These are phyloP conservation scores for Clarias batrachus DNA, from an alignment of 2,113 vertebrate genomes.

Conservation along the genomic window DNA sequence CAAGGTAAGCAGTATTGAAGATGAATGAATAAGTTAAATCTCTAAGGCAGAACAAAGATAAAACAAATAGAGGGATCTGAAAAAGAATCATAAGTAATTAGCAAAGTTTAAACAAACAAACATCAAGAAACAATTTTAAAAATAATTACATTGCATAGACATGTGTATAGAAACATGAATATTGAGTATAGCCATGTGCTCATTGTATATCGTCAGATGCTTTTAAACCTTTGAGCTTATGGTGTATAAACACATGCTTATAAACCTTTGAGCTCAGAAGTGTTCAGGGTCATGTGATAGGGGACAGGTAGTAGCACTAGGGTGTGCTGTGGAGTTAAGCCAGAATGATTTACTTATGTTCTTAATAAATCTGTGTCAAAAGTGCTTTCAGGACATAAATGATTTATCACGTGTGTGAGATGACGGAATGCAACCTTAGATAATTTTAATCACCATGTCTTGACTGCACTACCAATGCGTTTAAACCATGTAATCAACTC, in stretches of 20 bases:
- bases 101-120: no score
- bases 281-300: neutral
- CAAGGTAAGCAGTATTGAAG: no score
- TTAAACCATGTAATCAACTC: neutral
- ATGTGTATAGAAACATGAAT: no score
- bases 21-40: no score
- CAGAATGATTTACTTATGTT: neutral
- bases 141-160: no score
- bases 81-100: no score
- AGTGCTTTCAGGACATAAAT: neutral
- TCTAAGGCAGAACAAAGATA: no score
- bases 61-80: no score
- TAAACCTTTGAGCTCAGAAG: neutral
- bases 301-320: neutral
- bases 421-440: neutral
- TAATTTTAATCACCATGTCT: neutral
- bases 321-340: slow-evolving; percentile 12
- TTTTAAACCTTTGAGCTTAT: no score
- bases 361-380: neutral
- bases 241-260: neutral
- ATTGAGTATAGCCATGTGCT: no score
- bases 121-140: no score
- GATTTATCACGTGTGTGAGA: neutral
- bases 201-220: no score
- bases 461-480: neutral